These are phyloP conservation scores for Scaptodrosophila lebanonensis DNA, from an alignment of 1,140 invertebrate species.

Conservation along the genomic window DNA sequence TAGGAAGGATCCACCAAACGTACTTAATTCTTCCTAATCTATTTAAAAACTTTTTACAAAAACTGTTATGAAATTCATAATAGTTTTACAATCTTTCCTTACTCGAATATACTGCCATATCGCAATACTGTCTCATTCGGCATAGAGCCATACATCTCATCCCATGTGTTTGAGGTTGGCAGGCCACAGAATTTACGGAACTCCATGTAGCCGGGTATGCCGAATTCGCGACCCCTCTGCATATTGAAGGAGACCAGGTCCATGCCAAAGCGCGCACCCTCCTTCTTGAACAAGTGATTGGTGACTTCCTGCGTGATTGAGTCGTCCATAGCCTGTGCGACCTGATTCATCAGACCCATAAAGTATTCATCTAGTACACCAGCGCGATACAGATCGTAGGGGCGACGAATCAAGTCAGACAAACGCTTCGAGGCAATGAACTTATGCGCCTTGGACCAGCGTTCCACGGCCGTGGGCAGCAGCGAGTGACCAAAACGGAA, in stretches of 20 bases:
- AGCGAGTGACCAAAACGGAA: slow-evolving; percentile 94
- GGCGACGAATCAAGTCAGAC: slow-evolving; percentile 91
- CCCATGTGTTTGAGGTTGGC: slow-evolving; percentile 87
- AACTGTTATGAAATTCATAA: slow-evolving; percentile 18
- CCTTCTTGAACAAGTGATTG: slow-evolving; percentile 94
- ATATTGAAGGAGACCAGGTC: slow-evolving; percentile 97
- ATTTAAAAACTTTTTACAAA: not conserved
- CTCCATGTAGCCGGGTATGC: slow-evolving; percentile 94
- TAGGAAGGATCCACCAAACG: too few species aligned
- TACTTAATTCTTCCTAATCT: too few species aligned
- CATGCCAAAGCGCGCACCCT: slow-evolving; percentile 89
- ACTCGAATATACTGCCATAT: slow-evolving; percentile 87
- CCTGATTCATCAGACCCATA: slow-evolving; percentile 95
- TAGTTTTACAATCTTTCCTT: slow-evolving; percentile 53
- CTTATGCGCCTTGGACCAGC: slow-evolving; percentile 95
- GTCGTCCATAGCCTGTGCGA: slow-evolving; percentile 96
- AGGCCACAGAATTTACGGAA: slow-evolving; percentile 94
- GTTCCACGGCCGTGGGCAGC: slow-evolving; percentile 90
- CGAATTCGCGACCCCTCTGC: slow-evolving; percentile 94
- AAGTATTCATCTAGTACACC: slow-evolving; percentile 94
- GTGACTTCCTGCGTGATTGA: slow-evolving; percentile 95
- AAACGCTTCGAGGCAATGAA: slow-evolving; percentile 93
- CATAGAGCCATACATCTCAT: slow-evolving; percentile 92
- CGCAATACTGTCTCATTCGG: slow-evolving; percentile 90
- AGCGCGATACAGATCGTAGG: slow-evolving; percentile 93